Conservation (phyloP, 1,140 invertebrate species). For the Nixonia krombeini region DNA sequence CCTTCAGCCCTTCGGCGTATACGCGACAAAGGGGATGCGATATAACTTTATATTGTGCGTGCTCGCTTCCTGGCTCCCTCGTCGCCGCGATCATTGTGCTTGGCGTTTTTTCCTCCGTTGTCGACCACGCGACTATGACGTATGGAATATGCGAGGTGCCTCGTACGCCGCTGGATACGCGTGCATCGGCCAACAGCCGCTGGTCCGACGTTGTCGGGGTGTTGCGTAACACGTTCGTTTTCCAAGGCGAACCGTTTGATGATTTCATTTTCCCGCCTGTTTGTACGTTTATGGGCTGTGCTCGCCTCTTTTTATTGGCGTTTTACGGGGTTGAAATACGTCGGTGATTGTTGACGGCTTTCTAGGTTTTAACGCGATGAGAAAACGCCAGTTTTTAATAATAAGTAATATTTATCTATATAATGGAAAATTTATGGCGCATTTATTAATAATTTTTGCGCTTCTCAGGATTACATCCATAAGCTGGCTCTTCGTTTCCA, state of each 20-base stretch:
- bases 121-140: slow-evolving; percentile 14
- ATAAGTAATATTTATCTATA: too few species aligned
- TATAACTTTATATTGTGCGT: slow-evolving; percentile 37
- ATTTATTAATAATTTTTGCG: too few species aligned
- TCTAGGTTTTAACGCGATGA: too few species aligned
- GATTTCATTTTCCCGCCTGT: slow-evolving; percentile 31
- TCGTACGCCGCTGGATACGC: background rate
- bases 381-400: too few species aligned
- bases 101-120: slow-evolving; percentile 16
- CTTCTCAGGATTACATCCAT: too few species aligned
- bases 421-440: too few species aligned
- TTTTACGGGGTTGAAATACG: too few species aligned
- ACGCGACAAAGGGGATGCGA: slow-evolving; percentile 36
- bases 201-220: background rate
- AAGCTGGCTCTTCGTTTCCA: too few species aligned
- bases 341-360: too few species aligned
- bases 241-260: slow-evolving; percentile 16
- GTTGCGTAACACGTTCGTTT: background rate
- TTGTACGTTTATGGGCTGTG: slow-evolving; percentile 13
- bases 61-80: slow-evolving; percentile 18
- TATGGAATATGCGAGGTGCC: slow-evolving; percentile 14
- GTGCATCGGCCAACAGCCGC: background rate
- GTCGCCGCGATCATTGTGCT: slow-evolving; percentile 38
- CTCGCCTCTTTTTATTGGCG: background rate
- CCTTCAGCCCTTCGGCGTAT: slow-evolving; percentile 36